Evolutionary conservation across 2,797 vertebrate species (phyloP).

Genomic region (Mormyrus hasselquistii): DNA sequence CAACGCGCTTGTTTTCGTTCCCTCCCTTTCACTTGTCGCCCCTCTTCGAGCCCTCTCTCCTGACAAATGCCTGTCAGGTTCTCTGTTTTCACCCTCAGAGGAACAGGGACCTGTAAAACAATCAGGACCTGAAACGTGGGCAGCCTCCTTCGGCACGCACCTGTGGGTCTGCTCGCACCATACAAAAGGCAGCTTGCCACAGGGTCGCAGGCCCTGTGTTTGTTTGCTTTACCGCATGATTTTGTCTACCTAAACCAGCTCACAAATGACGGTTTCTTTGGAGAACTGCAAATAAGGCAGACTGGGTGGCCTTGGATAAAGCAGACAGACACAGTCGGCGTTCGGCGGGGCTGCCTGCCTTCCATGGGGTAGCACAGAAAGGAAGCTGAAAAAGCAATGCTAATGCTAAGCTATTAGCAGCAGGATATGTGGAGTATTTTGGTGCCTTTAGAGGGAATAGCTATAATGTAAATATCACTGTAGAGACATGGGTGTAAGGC

Average conservation of each 20-base stretch:
- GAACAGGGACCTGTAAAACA: constrained; percentile 16
- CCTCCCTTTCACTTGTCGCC: constrained; percentile 22
- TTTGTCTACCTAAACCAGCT: background rate
- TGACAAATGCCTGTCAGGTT: constrained; percentile 20
- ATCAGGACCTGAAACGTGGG: constrained; percentile 10
- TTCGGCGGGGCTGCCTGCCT: background rate
- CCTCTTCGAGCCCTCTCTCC: constrained; percentile 24
- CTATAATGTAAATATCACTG: constrained; percentile 8
- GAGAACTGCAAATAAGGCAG: constrained; percentile 28
- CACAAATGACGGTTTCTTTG: background rate
- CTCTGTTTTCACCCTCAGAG: constrained; percentile 5
- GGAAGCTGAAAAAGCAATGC: background rate
- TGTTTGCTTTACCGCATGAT: constrained; percentile 27
- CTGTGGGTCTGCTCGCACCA: constrained; percentile 17
- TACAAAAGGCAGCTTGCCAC: constrained; percentile 6
- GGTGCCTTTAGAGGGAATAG: background rate
- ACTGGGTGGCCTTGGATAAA: constrained; percentile 22
- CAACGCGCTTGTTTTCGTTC: constrained; percentile 39
- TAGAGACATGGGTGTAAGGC: background rate
- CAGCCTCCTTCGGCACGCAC: constrained; percentile 1
- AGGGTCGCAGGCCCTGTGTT: background rate
- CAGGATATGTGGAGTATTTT: background rate
- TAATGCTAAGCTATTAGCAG: background rate
- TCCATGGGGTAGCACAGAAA: background rate
- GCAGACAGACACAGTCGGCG: background rate